phyloP scores from a whole-genome alignment of 2,797 vertebrate species.

The Hyperoplus immaculatus region DNA sequence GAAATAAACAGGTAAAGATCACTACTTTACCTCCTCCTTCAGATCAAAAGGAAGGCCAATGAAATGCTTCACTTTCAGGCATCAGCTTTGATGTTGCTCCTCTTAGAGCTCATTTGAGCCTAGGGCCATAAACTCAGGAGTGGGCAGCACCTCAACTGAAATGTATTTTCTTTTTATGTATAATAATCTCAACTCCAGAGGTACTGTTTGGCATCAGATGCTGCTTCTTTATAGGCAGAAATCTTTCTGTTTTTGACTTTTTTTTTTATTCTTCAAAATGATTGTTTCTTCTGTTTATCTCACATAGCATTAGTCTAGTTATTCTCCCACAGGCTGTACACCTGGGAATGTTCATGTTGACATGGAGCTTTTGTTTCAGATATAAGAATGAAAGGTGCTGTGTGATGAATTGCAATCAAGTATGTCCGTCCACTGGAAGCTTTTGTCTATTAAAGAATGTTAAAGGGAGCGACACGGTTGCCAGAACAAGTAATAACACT shows the following conservation, averaged over 20 bases:
- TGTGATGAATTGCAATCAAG: slow-evolving; percentile 67
- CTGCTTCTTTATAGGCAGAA: neutral
- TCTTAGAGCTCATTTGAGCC: slow-evolving; percentile 71
- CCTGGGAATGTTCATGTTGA: slow-evolving; percentile 14
- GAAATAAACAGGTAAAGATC: slow-evolving; percentile 76
- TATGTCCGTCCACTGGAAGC: slow-evolving; percentile 29
- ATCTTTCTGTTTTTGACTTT: slow-evolving; percentile 2
- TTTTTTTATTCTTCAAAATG: neutral
- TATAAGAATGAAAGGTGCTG: slow-evolving; percentile 23
- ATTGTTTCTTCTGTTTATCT: neutral
- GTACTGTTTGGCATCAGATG: slow-evolving; percentile 48
- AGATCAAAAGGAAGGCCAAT: slow-evolving; percentile 88
- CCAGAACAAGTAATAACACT: slow-evolving; percentile 72
- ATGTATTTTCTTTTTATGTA: slow-evolving; percentile 59
- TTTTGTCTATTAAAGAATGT: slow-evolving; percentile 60
- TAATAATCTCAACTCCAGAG: slow-evolving; percentile 23
- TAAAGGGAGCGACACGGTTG: slow-evolving; percentile 31
- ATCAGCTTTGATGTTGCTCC: slow-evolving; percentile 85
- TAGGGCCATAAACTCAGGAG: slow-evolving; percentile 59
- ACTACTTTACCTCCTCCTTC: slow-evolving; percentile 64
- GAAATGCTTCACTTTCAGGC: slow-evolving; percentile 79
- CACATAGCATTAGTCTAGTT: neutral
- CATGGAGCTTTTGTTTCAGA: neutral
- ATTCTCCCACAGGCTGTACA: slow-evolving; percentile 21
- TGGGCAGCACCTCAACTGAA: slow-evolving; percentile 56